phyloP scores from a whole-genome alignment of 2,113 vertebrate species.

The Sinocyclocheilus rhinocerous region DNA sequence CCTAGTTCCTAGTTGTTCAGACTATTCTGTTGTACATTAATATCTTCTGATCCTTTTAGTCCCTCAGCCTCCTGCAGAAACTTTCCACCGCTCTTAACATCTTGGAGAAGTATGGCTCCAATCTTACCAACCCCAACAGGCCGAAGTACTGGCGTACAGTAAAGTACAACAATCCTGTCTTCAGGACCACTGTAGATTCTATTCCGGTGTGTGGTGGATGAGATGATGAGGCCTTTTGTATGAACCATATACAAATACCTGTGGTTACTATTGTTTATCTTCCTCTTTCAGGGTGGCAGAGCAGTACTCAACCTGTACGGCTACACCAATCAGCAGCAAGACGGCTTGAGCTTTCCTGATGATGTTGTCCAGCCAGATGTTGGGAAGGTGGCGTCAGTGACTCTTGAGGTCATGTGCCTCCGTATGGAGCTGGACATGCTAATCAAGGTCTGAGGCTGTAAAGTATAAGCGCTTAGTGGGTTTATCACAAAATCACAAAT shows the following conservation, averaged over 20 bases:
- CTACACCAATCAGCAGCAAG: slow-evolving; percentile 83
- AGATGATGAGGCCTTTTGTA: not conserved
- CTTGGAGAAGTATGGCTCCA: slow-evolving; percentile 90
- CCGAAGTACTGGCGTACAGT: slow-evolving; percentile 89
- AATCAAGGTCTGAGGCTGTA: slow-evolving; percentile 73
- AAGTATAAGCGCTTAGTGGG: not conserved
- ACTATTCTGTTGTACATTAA: slow-evolving; percentile 5
- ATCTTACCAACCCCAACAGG: slow-evolving; percentile 81
- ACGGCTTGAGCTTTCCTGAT: slow-evolving; percentile 87
- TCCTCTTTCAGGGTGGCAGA: slow-evolving; percentile 80
- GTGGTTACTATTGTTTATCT: not conserved
- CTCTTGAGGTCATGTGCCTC: slow-evolving; percentile 84
- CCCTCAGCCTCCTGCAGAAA: slow-evolving; percentile 68
- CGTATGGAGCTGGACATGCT: slow-evolving; percentile 84
- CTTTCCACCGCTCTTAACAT: slow-evolving; percentile 87
- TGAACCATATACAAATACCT: not conserved
- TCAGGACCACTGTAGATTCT: slow-evolving; percentile 85
- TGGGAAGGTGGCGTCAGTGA: slow-evolving; percentile 80
- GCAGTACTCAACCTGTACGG: slow-evolving; percentile 85
- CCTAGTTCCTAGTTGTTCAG: not conserved
- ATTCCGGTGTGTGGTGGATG: slow-evolving; percentile 78
- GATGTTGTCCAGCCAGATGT: slow-evolving; percentile 78
- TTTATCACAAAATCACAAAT: not conserved
- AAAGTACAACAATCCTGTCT: slow-evolving; percentile 91
- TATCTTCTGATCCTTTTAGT: slow-evolving; percentile 55